phyloP scores from a whole-genome alignment of 2,113 vertebrate genomes.

The Nesospiza acunhae region DNA sequence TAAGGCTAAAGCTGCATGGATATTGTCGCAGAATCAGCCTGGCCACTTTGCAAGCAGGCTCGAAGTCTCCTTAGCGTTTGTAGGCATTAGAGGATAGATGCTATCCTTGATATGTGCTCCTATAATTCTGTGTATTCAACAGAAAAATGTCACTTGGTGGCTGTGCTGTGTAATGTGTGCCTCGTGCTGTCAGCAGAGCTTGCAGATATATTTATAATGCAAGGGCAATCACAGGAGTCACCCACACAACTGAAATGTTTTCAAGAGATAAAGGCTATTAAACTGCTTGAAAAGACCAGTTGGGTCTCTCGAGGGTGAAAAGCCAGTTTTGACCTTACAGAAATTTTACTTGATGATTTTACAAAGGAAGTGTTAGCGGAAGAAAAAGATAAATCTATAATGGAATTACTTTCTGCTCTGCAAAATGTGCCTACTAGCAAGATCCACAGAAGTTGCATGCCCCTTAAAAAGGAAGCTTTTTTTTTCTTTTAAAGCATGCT shows the following conservation, averaged over 20 bases:
- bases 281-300: slow-evolving; percentile 46
- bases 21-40: not conserved
- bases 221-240: slow-evolving; percentile 10
- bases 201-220: slow-evolving; percentile 32
- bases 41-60: not conserved
- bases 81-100: not conserved
- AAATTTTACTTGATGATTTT: slow-evolving; percentile 40
- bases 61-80: not conserved
- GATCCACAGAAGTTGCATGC: not conserved
- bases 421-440: not conserved
- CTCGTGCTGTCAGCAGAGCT: not conserved
- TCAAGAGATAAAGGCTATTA: slow-evolving; percentile 53
- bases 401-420: slow-evolving; percentile 14
- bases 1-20: not conserved
- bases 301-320: slow-evolving; percentile 41
- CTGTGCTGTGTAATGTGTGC: not conserved
- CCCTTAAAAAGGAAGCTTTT: not conserved
- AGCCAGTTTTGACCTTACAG: slow-evolving; percentile 49
- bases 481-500: not conserved
- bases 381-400: slow-evolving; percentile 46
- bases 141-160: not conserved
- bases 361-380: not conserved
- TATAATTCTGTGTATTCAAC: not conserved
- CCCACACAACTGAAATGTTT: slow-evolving; percentile 14
- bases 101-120: not conserved